These are phyloP conservation scores for Plectrocnemia conspersa DNA, from an alignment of 1,140 invertebrate species.

Conservation along the genomic window DNA sequence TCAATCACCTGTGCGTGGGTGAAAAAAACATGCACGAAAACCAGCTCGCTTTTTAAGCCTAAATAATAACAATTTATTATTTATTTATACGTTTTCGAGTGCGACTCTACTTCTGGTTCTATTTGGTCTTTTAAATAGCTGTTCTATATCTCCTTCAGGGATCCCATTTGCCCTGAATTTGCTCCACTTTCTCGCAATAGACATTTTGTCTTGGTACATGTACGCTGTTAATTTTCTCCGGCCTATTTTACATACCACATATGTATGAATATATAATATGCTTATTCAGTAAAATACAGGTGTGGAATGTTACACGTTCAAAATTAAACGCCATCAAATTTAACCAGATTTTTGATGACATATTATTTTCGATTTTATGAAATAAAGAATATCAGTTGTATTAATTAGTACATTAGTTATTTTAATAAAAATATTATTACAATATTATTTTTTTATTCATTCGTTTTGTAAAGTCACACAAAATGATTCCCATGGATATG, in stretches of 20 bases:
- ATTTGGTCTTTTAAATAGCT: neutral
- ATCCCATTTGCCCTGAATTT: constrained; percentile 1
- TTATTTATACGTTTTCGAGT: neutral
- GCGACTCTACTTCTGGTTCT: neutral
- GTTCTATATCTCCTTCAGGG: constrained; percentile 3
- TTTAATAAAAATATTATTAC: no score
- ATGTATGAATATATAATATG: neutral
- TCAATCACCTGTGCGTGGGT: neutral
- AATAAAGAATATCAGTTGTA: no score
- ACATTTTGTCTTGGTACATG: neutral
- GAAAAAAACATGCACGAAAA: neutral
- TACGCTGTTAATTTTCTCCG: constrained; percentile 6
- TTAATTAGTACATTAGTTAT: no score
- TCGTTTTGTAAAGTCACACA: no score
- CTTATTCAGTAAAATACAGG: neutral
- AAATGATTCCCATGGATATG: neutral
- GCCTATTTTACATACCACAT: no score
- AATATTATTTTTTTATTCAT: no score
- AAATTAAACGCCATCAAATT: neutral
- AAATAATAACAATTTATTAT: constrained; percentile 1
- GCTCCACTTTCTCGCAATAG: neutral
- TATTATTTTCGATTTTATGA: neutral
- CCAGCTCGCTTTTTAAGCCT: neutral
- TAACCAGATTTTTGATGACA: neutral
- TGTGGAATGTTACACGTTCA: neutral